Base-by-base conservation (phyloP, 2,797 vertebrate genomes). In the Artibeus jamaicensis region DNA sequence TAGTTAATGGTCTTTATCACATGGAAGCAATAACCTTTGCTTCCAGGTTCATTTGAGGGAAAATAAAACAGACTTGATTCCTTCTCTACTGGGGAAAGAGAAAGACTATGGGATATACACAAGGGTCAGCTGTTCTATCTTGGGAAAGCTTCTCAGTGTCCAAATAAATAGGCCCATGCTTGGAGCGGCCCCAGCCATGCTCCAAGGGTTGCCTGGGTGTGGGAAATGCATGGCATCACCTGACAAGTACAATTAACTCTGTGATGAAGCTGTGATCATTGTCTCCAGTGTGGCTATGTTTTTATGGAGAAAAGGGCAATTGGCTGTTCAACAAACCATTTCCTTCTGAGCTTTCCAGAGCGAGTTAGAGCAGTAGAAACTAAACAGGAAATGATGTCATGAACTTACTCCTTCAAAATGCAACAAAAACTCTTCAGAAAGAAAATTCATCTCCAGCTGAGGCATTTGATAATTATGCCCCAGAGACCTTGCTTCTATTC, bases 21-120 rank as follows among this genome's bases (percentile, higher is more conserved):
- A 65, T 82, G 78, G 83, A 91, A 95, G 39, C 86, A 95, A 82
- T 95, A 84, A 90, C 46, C 29, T 93, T 89, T 86, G 92, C 85
- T 91, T 91, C 74, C 53, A 91, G 70, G 81, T 68, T 57, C 67
- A 81, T 94, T 71, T 37, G 5, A 11, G 14, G 62, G 16, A 74
- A 94, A 82, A 73, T 83, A 88, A 95, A 91, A 65, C 67, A 81
- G 70, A 91, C 95, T 22, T 53, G 67, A 96, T 78, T 82, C 29
- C 44, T 89, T 96, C 62, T 90, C 10, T 90, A 19, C 77, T 67
- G 32, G 32, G 70, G 48, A 57, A 34, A 46, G 44, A 39, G 21
- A 77, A 9, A 73, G 44, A 37, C 68, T 82, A 12, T 82, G 46
- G 88, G 50, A 78, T 39, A 53, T 29, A 82, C 29, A 77, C 24